phyloP scores from a whole-genome alignment of 92 coral and sea anemone genomes.

The Actinostola sp. region DNA sequence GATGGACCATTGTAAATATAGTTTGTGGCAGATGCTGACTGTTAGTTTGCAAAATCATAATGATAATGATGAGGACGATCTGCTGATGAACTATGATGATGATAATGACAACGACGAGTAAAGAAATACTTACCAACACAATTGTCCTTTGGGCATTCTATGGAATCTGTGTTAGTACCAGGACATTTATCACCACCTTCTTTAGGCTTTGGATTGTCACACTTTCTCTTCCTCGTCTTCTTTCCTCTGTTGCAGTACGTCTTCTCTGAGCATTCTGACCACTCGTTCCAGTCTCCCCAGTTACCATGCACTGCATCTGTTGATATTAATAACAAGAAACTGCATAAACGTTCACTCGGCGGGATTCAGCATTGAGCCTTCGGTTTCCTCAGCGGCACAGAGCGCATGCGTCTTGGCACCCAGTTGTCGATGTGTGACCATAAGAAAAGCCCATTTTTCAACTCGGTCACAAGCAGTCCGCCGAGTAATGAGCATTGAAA shows the following conservation, averaged over 20 bases:
- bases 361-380: no score
- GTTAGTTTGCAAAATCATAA: no score
- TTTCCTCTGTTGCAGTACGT: constrained; percentile 69
- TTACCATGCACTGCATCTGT: constrained; percentile 68
- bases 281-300: constrained; percentile 77
- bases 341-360: background rate
- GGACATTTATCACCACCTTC: constrained; percentile 73
- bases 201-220: constrained; percentile 70
- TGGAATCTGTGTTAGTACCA: constrained; percentile 57
- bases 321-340: background rate
- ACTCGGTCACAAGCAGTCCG: no score
- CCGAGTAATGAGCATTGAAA: no score
- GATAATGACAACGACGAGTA: background rate
- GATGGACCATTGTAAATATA: background rate
- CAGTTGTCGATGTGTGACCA: no score
- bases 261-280: constrained; percentile 68
- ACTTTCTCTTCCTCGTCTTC: constrained; percentile 52
- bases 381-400: no score
- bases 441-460: background rate
- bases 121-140: constrained; percentile 58
- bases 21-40: no score
- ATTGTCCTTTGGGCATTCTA: constrained; percentile 67
- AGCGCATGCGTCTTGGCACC: no score
- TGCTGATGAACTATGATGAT: background rate
- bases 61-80: background rate